These are phyloP conservation scores for Machaerirhynchus nigripectus DNA, from an alignment of 2,113 vertebrate genomes.

Conservation along the genomic window DNA sequence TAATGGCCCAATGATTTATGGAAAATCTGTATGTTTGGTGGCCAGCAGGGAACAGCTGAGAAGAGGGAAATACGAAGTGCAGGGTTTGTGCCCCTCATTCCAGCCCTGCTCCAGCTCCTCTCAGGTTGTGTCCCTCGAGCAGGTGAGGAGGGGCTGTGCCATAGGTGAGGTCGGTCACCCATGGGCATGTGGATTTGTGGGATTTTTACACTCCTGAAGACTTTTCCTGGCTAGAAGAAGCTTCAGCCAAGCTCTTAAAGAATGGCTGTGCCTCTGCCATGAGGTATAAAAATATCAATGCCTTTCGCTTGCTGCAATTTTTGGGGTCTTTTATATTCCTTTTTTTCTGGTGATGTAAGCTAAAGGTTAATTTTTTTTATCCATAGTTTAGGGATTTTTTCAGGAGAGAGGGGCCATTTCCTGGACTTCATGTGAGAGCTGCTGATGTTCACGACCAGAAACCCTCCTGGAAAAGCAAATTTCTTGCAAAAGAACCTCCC, in stretches of 20 bases:
- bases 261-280: neutral
- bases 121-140: neutral
- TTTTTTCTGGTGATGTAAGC: neutral
- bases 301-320: neutral
- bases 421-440: neutral
- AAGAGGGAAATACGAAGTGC: neutral
- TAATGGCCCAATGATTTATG: neutral
- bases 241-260: neutral
- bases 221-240: neutral
- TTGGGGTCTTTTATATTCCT: neutral
- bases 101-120: neutral
- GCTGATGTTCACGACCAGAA: no score
- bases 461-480: neutral
- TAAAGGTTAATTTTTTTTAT: neutral
- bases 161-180: neutral
- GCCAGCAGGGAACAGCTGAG: neutral
- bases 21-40: neutral
- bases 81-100: no score
- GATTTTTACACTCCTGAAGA: neutral
- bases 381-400: neutral
- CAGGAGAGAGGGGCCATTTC: neutral
- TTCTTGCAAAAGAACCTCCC: neutral
- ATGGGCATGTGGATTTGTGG: rapidly evolving
- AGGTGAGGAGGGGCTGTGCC: neutral
- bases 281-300: neutral